Base-by-base conservation (phyloP, 2,113 vertebrate species). In the Cavia aperea region DNA sequence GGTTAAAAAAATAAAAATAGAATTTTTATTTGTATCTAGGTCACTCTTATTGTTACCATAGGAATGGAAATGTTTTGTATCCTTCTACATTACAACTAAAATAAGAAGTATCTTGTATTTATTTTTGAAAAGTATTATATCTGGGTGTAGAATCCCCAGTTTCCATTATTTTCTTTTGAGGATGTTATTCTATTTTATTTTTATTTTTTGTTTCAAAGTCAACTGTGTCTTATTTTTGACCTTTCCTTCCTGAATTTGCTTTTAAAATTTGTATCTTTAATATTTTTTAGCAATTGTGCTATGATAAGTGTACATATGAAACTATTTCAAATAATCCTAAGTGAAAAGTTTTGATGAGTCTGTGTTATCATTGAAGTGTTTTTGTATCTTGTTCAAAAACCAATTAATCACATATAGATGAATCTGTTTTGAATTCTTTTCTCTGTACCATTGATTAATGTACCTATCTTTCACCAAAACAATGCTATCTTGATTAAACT, bases 31-130 rank as follows among this genome's bases (percentile, higher is more conserved):
- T 84, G 39, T 75, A 60, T 83, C 65, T 79, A 58, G 18, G 31
- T 89, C 82, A 68, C 79, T 92, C 60, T 92, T 91, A 79, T 63
- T 83, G 29, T 94, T 96, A 82, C 39, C 5, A 62, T 94, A 49
- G 36, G 31, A 66, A 84, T 18, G 70, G 43, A 2, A 49, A 89
- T 43, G 9, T 87, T 91, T 93, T 79, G 23, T 51, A 29, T 75
- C 58, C 39, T 90, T 94, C 46, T 73, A 84, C 31, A 84, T 88
- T 19, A 5, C 68, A 86, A 85, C 4, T 24, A 88, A 93, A 94
- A 81, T 81, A 81, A 73, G 31, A 89, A 68, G 13, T 70, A 78
- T n/a, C 19, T 86, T 91, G 60, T 26, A 60, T 89, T 86, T 94
- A 86, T 81, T 86, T 94, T 92, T 87, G 39, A 51, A 84, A 85